A percentile compares a stretch with the other conserved stretches of the same genome.
These are phyloP conservation scores for Champsocephalus esox DNA, from an alignment of 2,797 vertebrate genomes.

Conservation along the genomic window DNA sequence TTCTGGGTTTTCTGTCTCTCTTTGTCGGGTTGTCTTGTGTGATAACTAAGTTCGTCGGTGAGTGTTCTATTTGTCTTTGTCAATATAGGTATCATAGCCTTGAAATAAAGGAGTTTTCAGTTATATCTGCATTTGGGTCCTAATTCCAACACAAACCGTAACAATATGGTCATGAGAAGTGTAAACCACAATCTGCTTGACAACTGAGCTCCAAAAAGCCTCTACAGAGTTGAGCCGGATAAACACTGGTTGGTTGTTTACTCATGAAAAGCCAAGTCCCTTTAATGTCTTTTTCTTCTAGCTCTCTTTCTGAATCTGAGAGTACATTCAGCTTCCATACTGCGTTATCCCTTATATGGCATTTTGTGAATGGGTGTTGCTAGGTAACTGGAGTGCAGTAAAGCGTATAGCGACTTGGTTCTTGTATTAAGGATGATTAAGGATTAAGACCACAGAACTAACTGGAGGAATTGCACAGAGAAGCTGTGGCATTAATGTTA, in stretches of 20 bases:
- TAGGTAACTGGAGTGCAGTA: slow-evolving; percentile 79
- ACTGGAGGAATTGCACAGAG: slow-evolving; percentile 12
- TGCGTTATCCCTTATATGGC: slow-evolving; percentile 63
- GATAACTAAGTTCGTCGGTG: no score
- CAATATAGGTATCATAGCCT: no score
- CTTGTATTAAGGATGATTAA: slow-evolving; percentile 65
- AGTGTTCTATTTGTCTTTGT: no score
- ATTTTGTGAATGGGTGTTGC: slow-evolving; percentile 83
- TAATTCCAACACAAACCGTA: no score
- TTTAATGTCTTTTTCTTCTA: slow-evolving; percentile 27
- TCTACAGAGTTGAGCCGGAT: not conserved
- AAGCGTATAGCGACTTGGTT: slow-evolving; percentile 59
- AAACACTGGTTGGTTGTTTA: slow-evolving; percentile 31
- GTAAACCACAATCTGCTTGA: not conserved
- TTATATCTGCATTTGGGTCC: no score
- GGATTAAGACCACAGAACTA: slow-evolving; percentile 48
- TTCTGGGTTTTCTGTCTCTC: no score
- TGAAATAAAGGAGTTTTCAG: no score
- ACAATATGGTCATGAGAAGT: no score
- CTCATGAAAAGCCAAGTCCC: slow-evolving; percentile 23
- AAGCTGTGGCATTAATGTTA: not conserved
- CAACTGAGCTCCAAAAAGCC: not conserved
- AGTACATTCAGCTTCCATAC: slow-evolving; percentile 53
- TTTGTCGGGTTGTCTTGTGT: no score
- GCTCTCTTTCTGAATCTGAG: slow-evolving; percentile 25